A percentile compares a stretch with the other conserved stretches of the same genome.
phyloP scores from a whole-genome alignment of 2,888 invertebrate species.

The Brachypalpus laphriformis region DNA sequence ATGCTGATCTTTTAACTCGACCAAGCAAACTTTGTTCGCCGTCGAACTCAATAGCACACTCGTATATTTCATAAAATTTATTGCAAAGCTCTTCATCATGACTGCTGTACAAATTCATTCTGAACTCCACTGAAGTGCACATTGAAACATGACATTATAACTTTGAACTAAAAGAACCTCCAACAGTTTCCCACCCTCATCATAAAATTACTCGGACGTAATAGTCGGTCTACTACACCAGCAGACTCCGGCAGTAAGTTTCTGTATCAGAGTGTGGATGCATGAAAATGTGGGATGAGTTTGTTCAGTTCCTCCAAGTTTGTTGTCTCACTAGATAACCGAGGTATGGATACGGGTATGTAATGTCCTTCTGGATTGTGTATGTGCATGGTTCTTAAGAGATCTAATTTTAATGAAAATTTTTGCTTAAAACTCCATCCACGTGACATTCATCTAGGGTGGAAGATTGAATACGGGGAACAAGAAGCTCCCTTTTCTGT shows the following conservation, averaged over 20 bases:
- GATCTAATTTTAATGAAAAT: neutral
- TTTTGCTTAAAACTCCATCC: neutral
- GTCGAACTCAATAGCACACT: slow-evolving; percentile 1
- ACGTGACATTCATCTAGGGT: neutral
- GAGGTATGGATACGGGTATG: neutral
- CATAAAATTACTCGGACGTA: slow-evolving; percentile 13
- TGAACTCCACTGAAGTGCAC: neutral
- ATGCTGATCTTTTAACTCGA: neutral
- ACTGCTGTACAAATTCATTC: neutral
- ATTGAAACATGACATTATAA: neutral
- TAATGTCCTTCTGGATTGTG: neutral
- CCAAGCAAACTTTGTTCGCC: neutral
- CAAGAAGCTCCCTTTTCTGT: neutral
- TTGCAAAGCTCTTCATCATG: slow-evolving; percentile 3
- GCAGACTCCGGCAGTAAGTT: neutral
- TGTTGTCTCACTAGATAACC: too few relatives aligned
- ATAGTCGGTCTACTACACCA: neutral
- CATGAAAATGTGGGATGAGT: neutral
- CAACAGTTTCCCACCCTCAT: neutral
- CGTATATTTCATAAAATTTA: slow-evolving; percentile 1
- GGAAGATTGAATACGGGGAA: neutral
- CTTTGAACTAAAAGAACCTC: neutral
- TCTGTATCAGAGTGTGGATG: neutral
- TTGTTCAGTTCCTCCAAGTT: neutral
- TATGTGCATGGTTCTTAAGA: neutral